Evolutionary conservation across 2,113 vertebrate genomes (phyloP).

Genomic region (Aleadryas rufinucha): DNA sequence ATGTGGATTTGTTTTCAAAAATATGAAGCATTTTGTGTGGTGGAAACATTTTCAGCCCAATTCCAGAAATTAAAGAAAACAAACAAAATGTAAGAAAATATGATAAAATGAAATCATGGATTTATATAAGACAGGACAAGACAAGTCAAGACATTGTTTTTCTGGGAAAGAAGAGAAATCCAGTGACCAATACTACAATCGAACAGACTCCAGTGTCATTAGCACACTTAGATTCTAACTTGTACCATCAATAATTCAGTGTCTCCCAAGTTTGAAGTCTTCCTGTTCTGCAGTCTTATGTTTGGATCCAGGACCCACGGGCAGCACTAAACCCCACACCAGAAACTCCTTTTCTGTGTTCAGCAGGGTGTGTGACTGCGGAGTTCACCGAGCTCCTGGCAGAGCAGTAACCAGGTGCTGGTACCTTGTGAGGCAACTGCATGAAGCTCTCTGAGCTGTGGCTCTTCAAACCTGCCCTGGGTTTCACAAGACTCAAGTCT

Average conservation of each 20-base stretch:
- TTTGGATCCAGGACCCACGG: not conserved
- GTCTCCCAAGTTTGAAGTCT: not conserved
- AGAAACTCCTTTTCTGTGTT: not conserved
- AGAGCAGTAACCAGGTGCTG: not conserved
- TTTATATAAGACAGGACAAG: not conserved
- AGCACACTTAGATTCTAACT: not conserved
- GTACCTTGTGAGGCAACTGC: not conserved
- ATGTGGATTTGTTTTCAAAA: not conserved
- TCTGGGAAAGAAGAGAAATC: not conserved
- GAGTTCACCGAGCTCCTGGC: fast-evolving
- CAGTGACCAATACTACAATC: not conserved
- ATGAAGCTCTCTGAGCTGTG: not conserved
- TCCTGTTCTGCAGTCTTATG: fast-evolving
- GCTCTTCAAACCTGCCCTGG: not conserved
- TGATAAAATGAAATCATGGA: not conserved
- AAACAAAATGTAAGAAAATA: not conserved
- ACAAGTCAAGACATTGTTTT: not conserved
- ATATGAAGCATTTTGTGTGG: not conserved
- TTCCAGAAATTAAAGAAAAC: not conserved
- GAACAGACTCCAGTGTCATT: not conserved
- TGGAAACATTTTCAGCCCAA: not conserved
- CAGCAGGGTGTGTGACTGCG: not conserved
- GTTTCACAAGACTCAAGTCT: not conserved
- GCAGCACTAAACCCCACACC: not conserved
- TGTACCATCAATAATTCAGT: not conserved